Base-by-base conservation (phyloP, 2,113 vertebrate genomes). In the Acanthisitta chloris region DNA sequence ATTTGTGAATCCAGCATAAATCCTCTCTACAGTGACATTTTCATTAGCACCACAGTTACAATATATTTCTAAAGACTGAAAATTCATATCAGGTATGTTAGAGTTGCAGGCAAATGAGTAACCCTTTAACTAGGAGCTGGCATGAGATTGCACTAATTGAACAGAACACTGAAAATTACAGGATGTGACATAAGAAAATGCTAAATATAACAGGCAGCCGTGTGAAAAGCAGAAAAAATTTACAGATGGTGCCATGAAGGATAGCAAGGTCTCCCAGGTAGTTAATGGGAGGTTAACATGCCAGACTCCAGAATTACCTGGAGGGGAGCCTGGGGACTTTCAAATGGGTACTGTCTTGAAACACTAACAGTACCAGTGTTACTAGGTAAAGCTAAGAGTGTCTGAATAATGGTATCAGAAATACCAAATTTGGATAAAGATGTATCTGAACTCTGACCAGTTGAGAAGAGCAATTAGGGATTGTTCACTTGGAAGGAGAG, bases 241-340 rank as follows among this genome's bases (percentile, higher is more conserved):
- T 87, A 58, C 10, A 28, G 38, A 14, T 14, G 21, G 17, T 29
- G 28, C 8, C 28, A 10, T 18, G 42, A 93, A 81, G 16, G 18
- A n/a, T 6, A 12, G 14, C 5, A 73, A n/a, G 18, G 31, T 24
- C 11, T 79, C 24, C 54, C 12, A 62, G 5, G 2, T 16, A 8
- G 3, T 49, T 51, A 70, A 59, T 0, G 0, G 19, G n/a, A 61
- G 66, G 28, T 34, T 70, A 42, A 65, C 17, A 1, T 6, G 5
- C 15, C 14, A 23, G 17, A 62, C 4, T 61, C 7, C 21, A 76
- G n/a, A 48, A 12, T 2, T 14, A 14, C 25, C 14, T 42, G 13
- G 14, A 78, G 14, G 8, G 16, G 3, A 76, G 4, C 5, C 0
- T 34, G 7, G 3, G 8, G 3, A 28, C 9, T 54, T 73, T 59